phyloP scores from a whole-genome alignment of 2,113 vertebrate genomes.

The Microtus oregoni region DNA sequence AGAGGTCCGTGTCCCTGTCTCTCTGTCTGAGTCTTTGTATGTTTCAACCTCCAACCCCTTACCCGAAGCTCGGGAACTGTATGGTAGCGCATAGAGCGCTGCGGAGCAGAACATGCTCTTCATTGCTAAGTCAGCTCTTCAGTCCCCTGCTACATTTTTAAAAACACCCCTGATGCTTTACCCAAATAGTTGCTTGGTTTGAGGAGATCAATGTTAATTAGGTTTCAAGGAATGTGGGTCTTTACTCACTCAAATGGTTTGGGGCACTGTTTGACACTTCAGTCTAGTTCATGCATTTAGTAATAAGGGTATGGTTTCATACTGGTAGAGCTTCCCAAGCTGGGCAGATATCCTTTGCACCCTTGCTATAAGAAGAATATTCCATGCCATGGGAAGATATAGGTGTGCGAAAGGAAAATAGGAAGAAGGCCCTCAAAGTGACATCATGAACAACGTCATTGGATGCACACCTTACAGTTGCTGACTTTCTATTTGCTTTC shows the following conservation, averaged over 20 bases:
- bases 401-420: background rate
- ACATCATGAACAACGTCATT: too few species aligned
- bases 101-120: background rate
- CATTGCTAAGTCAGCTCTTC: background rate
- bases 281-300: background rate
- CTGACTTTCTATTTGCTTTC: background rate
- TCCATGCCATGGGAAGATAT: background rate
- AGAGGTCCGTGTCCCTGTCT: too few species aligned
- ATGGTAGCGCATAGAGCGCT: too few species aligned
- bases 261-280: background rate
- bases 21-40: too few species aligned
- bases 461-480: background rate
- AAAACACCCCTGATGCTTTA: background rate
- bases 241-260: background rate
- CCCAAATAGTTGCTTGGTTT: background rate
- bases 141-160: background rate
- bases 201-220: slow-evolving; percentile 1
- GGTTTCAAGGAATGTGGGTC: background rate
- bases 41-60: too few species aligned
- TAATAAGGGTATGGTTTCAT: background rate
- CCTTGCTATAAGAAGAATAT: background rate
- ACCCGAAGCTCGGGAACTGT: too few species aligned
- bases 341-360: background rate
- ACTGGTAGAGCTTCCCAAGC: background rate
- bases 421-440: background rate